Evolutionary conservation across 2,113 vertebrate species (phyloP), one percentile per base, ranked within the genome.

Genomic region (Malurus melanocephalus): DNA sequence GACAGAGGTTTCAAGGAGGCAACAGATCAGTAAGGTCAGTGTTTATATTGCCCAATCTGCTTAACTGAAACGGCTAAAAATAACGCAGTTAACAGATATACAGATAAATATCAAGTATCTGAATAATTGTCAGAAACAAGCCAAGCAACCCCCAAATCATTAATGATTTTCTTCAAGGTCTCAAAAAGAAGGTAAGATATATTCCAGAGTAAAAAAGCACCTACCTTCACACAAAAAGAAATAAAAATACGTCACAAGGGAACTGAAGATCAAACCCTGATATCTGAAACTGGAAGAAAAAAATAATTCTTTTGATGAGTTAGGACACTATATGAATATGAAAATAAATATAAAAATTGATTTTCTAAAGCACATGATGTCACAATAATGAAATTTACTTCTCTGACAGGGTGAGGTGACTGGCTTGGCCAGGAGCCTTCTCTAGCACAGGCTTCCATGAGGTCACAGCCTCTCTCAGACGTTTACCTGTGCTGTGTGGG

Each of bases 371-470:
- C 13, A 53, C 11, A 14, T 27, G 26, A 33, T 62, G 30, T 45
- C 48, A 69, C 30, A 74, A 16, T 48, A 86, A 86, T 33, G 13
- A 83, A 61, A 83, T 49, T 48, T 71, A 59, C 9, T 80, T 77
- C 38, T 59, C 22, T 71, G 40, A 59, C 22, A 59, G 16, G 21
- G 35, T 43, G 42, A 75, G 30, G 10, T 32, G 48, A 42, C 40
- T 45, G 30, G 33, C 40, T 75, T 66, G 26, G 42, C 11, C 24
- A 64, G 21, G 33, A 55, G 14, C 21, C n/a, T 67, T 52, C 40
- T 61, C 30, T n/a, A 67, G 20, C 0, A 0, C 15, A 40, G 61
- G 26, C 8, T 35, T 53, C 26, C 33, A 11, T 2, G 24, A 55
- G 48, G 14, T 55, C 48, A 49, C 48, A 75, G 48, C 12, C 15